phyloP scores from a whole-genome alignment of 2,113 vertebrate species.

The Phalacrocorax carbo region DNA sequence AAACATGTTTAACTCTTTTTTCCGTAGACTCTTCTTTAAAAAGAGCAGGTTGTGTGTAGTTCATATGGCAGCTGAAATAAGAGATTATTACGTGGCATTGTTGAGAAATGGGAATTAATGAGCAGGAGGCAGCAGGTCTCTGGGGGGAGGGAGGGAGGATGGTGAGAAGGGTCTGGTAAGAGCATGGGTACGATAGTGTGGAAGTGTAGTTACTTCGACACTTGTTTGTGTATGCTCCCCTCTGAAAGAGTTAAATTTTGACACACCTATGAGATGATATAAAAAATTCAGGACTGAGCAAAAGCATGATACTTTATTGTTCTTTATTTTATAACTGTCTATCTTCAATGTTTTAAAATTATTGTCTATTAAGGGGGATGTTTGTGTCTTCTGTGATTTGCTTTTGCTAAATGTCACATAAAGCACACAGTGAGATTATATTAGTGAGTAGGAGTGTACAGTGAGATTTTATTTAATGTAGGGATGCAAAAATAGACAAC shows the following conservation, averaged over 20 bases:
- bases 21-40: not conserved
- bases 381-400: not conserved
- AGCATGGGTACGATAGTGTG: rapidly evolving
- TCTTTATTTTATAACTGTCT: not conserved
- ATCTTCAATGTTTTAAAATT: not conserved
- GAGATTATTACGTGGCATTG: not conserved
- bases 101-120: not conserved
- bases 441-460: not conserved
- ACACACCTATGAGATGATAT: not conserved
- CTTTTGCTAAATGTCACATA: not conserved
- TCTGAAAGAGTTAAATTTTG: not conserved
- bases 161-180: not conserved
- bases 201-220: not conserved
- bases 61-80: not conserved
- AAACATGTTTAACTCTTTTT: not conserved
- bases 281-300: not conserved
- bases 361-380: not conserved
- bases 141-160: not conserved
- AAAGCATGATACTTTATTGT: not conserved
- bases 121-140: not conserved
- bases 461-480: not conserved
- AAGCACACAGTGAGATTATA: not conserved
- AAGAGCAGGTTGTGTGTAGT: not conserved
- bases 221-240: not conserved
- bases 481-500: not conserved